Conservation (phyloP, 1,140 invertebrate genomes). For the Pseudomyrmex gracilis region DNA sequence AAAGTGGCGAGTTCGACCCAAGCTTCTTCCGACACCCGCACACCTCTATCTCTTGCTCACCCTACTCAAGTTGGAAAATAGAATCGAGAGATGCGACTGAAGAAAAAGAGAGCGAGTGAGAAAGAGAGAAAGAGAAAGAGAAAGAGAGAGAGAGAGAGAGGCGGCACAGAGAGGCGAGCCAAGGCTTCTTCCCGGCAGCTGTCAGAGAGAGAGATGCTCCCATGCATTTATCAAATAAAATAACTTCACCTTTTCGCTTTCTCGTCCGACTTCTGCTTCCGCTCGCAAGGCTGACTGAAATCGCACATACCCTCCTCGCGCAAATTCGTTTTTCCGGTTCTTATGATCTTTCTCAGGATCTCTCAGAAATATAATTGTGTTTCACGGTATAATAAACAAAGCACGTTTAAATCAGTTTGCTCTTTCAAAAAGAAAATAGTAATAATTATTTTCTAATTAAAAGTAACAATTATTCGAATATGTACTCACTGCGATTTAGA, state of each 20-base stretch:
- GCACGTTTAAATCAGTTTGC: neutral
- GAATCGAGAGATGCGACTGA: slow-evolving; percentile 51
- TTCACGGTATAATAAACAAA: neutral
- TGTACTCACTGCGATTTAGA: too few relatives aligned
- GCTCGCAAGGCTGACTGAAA: slow-evolving; percentile 27
- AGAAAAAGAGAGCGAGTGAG: slow-evolving; percentile 21
- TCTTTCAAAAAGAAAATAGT: neutral
- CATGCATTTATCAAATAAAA: slow-evolving; percentile 65
- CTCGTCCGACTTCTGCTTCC: slow-evolving; percentile 4
- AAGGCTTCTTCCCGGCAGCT: slow-evolving; percentile 38
- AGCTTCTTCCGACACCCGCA: slow-evolving; percentile 51
- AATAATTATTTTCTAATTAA: too few relatives aligned
- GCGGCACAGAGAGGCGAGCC: slow-evolving; percentile 1
- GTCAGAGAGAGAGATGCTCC: slow-evolving; percentile 36
- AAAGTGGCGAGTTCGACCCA: slow-evolving; percentile 68
- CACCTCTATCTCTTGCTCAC: slow-evolving; percentile 21
- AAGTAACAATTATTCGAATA: too few relatives aligned
- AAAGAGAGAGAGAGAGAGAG: neutral
- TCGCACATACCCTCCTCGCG: neutral
- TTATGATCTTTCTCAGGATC: neutral
- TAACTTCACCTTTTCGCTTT: slow-evolving; percentile 30
- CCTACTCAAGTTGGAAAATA: slow-evolving; percentile 55
- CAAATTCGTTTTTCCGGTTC: neutral
- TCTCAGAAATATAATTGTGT: neutral
- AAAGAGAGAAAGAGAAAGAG: slow-evolving; percentile 7